Conservation (phyloP, 2,797 vertebrate species). For the Sebastes nivosus region DNA sequence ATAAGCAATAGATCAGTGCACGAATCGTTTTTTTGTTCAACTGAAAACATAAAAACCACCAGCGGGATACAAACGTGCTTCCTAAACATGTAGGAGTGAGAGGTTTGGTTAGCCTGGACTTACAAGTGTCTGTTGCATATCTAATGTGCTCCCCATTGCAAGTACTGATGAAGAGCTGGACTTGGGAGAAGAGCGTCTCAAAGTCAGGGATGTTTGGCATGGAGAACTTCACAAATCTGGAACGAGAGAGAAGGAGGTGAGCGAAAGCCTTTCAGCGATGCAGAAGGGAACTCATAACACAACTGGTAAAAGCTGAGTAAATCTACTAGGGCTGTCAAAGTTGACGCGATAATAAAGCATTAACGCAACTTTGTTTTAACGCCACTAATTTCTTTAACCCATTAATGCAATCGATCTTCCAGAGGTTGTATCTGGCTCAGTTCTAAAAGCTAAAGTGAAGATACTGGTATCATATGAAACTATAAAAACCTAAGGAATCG, state of each 20-base stretch:
- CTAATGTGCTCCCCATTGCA: constrained; percentile 99
- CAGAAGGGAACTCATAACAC: neutral
- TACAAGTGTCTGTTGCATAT: constrained; percentile 99
- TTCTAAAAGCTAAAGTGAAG: too few relatives aligned
- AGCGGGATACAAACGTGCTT: neutral
- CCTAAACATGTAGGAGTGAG: neutral
- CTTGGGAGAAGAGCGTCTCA: constrained; percentile 98
- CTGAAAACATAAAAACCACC: neutral
- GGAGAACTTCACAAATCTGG: constrained; percentile 99
- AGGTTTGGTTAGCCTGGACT: constrained; percentile 63
- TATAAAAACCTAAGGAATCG: too few relatives aligned
- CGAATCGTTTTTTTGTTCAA: neutral
- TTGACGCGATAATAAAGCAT: too few relatives aligned
- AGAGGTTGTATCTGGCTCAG: too few relatives aligned
- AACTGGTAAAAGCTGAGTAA: neutral
- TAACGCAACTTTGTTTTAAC: too few relatives aligned
- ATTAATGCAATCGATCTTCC: too few relatives aligned
- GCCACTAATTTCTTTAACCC: too few relatives aligned
- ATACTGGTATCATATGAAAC: too few relatives aligned
- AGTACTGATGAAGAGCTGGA: constrained; percentile 99
- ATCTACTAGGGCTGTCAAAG: neutral
- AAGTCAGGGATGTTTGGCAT: constrained; percentile 99
- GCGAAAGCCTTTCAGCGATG: neutral
- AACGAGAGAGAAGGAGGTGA: neutral
- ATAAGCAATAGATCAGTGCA: neutral